A percentile compares a stretch with the other conserved stretches of the same genome.
Conservation (phyloP, 2,888 invertebrate genomes). For the Catocala fraxini region DNA sequence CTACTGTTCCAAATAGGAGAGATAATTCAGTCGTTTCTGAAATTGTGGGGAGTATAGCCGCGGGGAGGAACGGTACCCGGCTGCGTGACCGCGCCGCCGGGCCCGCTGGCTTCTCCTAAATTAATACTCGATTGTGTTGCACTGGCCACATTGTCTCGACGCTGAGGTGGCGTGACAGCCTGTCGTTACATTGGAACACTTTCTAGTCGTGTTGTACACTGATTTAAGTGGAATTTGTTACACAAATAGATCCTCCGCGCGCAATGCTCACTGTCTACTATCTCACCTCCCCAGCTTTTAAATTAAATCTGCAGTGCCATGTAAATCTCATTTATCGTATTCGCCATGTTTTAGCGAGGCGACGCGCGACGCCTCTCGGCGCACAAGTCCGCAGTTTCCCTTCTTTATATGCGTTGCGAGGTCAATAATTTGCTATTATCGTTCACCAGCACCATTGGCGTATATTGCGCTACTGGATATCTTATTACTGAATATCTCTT, state of each 20-base stretch:
- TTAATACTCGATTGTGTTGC: conserved; percentile 76
- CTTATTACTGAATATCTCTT: conserved; percentile 80
- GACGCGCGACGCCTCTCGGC: conserved; percentile 13
- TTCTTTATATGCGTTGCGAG: conserved; percentile 56
- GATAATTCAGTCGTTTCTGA: conserved; percentile 67
- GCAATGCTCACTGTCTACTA: conserved; percentile 29
- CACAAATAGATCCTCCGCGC: conserved; percentile 52
- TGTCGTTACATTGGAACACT: conserved; percentile 75
- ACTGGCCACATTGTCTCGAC: conserved; percentile 67
- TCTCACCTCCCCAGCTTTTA: conserved; percentile 35
- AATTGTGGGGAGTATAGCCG: conserved; percentile 72
- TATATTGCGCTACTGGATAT: conserved; percentile 77
- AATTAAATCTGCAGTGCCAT: conserved; percentile 32
- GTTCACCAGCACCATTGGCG: conserved; percentile 63
- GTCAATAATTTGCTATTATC: conserved; percentile 76
- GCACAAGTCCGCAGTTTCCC: conserved; percentile 41
- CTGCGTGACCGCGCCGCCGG: conserved; percentile 70
- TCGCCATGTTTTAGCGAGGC: conserved; percentile 31
- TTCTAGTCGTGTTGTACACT: conserved; percentile 69
- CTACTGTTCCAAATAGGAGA: conserved; percentile 68
- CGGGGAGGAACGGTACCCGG: conserved; percentile 72
- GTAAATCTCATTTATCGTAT: conserved; percentile 38
- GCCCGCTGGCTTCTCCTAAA: conserved; percentile 70
- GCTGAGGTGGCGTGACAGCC: conserved; percentile 69
- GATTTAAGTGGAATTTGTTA: conserved; percentile 62